Base-by-base conservation (phyloP, 2,797 vertebrate species). In the Chelonia mydas region DNA sequence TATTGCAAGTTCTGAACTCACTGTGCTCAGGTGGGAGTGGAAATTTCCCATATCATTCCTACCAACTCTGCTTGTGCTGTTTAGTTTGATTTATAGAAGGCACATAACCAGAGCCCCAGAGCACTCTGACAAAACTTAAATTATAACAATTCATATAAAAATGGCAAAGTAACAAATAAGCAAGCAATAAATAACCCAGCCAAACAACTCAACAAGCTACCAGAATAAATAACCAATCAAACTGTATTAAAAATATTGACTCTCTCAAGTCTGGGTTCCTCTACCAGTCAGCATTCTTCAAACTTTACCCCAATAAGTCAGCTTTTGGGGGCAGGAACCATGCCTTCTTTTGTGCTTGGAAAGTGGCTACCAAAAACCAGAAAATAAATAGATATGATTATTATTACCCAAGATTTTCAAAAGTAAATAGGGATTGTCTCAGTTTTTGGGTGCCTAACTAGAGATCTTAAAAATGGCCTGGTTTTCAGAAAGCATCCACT, bases 1-100 rank as follows among this genome's bases (percentile, higher is more conserved):
- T 51, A 6, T 9, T 84, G 11, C 9, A 79, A 28, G 86, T 90
- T 90, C 23, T 84, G 84, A 90, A 51, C 5, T n/a, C 76, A 17
- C 54, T 49, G 15, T 41, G 6, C 5, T 87, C 1, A 13, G 1
- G 6, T 31, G 12, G 51, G 3, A 80, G 8, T 23, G 0, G 0
- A 91, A 86, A 83, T 85, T 90, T 87, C 79, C 19, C 37, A 41
- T 88, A 27, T n/a, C 0, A 0, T 53, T n/a, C 11, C 25, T 72
- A 33, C 3, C 1, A 54, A 28, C 7, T 1, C 12, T 4, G 19
- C 23, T 5, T 83, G 11, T 59, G 9, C 13, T 86, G 94, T 86
- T 78, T 19, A 84, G 80, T 74, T 85, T 54, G 65, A 61, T n/a
- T 87, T 3, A 49, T 90, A 31, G 11, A 83, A 59, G 92, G 68